Evolutionary conservation across 2,113 vertebrate genomes (phyloP).

Genomic region (Orientallactaga bullata): DNA sequence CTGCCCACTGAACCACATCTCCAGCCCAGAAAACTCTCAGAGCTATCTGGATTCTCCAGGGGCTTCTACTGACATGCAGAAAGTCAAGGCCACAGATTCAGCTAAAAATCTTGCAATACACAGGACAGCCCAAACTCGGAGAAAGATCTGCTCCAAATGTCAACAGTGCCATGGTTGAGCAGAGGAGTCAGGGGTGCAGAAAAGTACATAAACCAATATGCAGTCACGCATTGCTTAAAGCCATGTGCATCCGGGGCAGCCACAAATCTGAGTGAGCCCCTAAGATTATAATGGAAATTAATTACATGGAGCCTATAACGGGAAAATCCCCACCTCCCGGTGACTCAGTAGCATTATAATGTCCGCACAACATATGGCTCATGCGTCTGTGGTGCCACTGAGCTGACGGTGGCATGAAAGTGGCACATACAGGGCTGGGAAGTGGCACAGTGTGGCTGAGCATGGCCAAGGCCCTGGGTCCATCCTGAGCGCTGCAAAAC

Average conservation of each 20-base stretch:
- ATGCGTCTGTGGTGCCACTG: background rate
- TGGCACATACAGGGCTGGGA: background rate
- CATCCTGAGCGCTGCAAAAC: too few species aligned
- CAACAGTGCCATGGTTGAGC: fast-evolving
- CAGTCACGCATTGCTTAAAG: fast-evolving
- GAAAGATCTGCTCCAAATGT: background rate
- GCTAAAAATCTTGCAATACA: fast-evolving
- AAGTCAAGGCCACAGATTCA: background rate
- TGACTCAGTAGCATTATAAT: background rate
- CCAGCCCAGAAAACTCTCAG: background rate
- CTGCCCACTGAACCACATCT: too few species aligned
- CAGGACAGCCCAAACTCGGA: fast-evolving
- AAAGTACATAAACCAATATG: too few species aligned
- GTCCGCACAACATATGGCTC: background rate
- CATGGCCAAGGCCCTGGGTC: background rate
- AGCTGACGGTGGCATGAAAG: too few species aligned
- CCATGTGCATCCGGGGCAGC: background rate
- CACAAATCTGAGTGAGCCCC: background rate
- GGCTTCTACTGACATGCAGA: background rate
- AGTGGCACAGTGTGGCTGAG: background rate
- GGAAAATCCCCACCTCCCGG: background rate
- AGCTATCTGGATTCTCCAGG: too few species aligned
- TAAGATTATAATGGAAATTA: background rate
- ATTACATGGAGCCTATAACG: background rate
- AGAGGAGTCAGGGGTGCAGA: fast-evolving